Conservation (phyloP, 2,113 vertebrate genomes). For the Choloepus hoffmanni region DNA sequence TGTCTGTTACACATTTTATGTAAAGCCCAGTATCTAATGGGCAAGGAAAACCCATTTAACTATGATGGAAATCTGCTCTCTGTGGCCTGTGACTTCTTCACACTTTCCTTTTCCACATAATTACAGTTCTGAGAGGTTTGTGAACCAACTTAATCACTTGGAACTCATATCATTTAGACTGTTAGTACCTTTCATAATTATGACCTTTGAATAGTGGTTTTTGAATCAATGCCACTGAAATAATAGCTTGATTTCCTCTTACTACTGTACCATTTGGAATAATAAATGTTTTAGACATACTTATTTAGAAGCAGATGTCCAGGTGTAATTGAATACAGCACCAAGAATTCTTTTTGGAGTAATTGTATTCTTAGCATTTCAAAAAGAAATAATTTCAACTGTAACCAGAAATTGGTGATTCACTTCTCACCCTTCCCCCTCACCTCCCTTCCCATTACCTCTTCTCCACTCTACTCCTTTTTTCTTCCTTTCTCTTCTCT, state of each 20-base stretch:
- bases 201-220: conserved; percentile 36
- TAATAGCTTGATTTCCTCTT: background rate
- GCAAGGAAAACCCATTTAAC: conserved; percentile 8
- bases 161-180: conserved; percentile 43
- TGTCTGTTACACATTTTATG: conserved; percentile 36
- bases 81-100: conserved; percentile 9
- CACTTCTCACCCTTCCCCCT: background rate
- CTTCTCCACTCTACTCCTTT: background rate
- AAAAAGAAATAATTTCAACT: background rate
- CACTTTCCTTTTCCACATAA: conserved; percentile 29
- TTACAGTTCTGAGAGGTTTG: conserved; percentile 51
- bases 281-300: conserved; percentile 52
- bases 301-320: conserved; percentile 38
- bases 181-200: conserved; percentile 36
- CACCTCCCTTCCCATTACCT: fast-evolving
- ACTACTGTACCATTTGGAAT: conserved; percentile 38
- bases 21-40: conserved; percentile 33
- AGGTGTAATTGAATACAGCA: background rate
- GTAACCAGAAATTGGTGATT: background rate
- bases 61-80: conserved; percentile 30
- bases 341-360: background rate
- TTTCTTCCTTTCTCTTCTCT: fast-evolving
- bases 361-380: conserved; percentile 19
- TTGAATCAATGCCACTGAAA: background rate
- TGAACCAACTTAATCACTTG: conserved; percentile 52